Conservation (phyloP, 1,140 invertebrate genomes). For the Reticulitermes speratus region DNA sequence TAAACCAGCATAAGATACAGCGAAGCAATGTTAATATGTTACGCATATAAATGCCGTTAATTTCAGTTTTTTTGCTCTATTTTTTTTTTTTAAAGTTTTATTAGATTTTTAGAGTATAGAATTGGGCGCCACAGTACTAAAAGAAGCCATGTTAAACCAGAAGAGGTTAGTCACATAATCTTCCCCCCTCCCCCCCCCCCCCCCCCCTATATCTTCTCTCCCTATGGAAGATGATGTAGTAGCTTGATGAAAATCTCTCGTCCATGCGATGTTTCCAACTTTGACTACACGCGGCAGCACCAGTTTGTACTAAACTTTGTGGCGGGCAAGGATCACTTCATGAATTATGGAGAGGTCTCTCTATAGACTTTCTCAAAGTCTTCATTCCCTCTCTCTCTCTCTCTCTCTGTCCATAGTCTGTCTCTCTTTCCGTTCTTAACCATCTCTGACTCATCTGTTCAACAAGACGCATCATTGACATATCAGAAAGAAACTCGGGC, state of each 20-base stretch:
- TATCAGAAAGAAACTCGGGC: background rate
- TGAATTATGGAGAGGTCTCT: background rate
- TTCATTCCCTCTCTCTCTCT: background rate
- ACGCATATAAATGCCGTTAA: background rate
- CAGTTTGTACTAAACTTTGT: constrained; percentile 9
- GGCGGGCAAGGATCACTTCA: background rate
- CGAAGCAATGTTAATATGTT: background rate
- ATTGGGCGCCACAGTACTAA: background rate
- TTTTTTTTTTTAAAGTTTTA: background rate
- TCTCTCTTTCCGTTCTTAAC: constrained; percentile 1
- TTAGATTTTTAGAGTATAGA: background rate
- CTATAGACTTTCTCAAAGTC: background rate
- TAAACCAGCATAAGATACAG: too few relatives aligned
- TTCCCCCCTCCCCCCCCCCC: too few relatives aligned
- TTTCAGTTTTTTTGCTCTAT: background rate
- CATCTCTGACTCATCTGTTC: background rate
- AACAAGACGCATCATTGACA: background rate
- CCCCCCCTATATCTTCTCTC: too few relatives aligned
- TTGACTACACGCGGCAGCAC: background rate
- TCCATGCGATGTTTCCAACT: background rate
- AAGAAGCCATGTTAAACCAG: background rate
- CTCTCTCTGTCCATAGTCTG: background rate
- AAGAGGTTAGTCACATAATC: background rate
- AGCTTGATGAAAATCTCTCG: background rate
- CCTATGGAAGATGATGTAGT: background rate